Evolutionary conservation across 2,888 invertebrate genomes (phyloP).

Genomic region (Helobdella robusta): DNA sequence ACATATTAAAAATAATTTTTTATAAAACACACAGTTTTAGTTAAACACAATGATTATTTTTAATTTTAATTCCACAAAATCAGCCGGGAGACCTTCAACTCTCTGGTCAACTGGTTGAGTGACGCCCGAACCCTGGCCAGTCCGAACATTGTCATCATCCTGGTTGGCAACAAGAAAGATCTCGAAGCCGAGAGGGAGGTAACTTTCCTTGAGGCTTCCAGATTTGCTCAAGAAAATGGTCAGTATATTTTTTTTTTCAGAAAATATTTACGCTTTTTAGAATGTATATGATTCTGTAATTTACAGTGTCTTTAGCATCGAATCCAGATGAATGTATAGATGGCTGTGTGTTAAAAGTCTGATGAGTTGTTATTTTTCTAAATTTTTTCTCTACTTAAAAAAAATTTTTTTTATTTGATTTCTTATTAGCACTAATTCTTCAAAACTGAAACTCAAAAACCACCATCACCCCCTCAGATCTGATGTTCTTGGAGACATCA

Average conservation of each 20-base stretch:
- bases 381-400: neutral
- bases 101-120: constrained; percentile 57
- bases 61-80: neutral
- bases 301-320: neutral
- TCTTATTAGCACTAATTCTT: neutral
- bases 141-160: constrained; percentile 68
- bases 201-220: constrained; percentile 70
- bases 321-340: neutral
- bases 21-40: too few relatives aligned
- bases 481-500: constrained; percentile 72
- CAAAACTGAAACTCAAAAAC: too few relatives aligned
- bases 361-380: too few relatives aligned
- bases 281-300: neutral
- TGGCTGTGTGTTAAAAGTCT: too few relatives aligned
- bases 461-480: constrained; percentile 55
- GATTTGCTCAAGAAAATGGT: constrained; percentile 78
- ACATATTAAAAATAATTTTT: too few relatives aligned
- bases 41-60: too few relatives aligned
- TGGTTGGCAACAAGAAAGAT: constrained; percentile 75
- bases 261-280: neutral
- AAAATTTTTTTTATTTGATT: neutral
- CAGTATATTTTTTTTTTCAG: neutral
- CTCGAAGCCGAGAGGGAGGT: constrained; percentile 71
- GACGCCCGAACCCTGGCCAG: constrained; percentile 71
- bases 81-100: constrained; percentile 54